Conservation (phyloP, 2,888 invertebrate species). For the Pollenia angustigena region DNA sequence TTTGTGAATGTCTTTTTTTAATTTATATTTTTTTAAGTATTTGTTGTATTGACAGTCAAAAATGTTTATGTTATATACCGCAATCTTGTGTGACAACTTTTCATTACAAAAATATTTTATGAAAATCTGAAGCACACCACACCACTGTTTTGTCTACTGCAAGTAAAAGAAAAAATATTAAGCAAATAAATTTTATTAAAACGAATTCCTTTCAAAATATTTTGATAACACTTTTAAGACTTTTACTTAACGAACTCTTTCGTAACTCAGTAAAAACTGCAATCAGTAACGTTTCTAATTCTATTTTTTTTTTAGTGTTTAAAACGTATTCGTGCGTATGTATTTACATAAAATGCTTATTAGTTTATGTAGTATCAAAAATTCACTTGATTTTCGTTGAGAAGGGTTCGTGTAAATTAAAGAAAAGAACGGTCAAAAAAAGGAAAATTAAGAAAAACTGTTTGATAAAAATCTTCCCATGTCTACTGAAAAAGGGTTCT, state of each 20-base stretch:
- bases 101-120: slow-evolving; percentile 18
- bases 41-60: slow-evolving; percentile 28
- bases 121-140: slow-evolving; percentile 21
- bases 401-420: neutral
- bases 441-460: neutral
- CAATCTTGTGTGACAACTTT: slow-evolving; percentile 63
- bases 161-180: neutral
- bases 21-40: slow-evolving; percentile 35
- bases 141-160: neutral
- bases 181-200: slow-evolving; percentile 1
- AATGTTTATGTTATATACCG: slow-evolving; percentile 20
- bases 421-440: neutral
- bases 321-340: neutral
- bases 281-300: neutral
- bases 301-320: neutral
- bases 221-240: neutral
- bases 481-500: neutral
- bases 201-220: slow-evolving; percentile 26
- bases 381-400: neutral
- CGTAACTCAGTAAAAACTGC: neutral
- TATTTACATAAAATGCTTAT: neutral
- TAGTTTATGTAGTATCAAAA: slow-evolving; percentile 10
- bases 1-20: slow-evolving; percentile 27
- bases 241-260: slow-evolving; percentile 2
- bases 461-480: slow-evolving; percentile 23